phyloP scores from a whole-genome alignment of 2,113 vertebrate genomes.

The Erpornis zantholeuca region DNA sequence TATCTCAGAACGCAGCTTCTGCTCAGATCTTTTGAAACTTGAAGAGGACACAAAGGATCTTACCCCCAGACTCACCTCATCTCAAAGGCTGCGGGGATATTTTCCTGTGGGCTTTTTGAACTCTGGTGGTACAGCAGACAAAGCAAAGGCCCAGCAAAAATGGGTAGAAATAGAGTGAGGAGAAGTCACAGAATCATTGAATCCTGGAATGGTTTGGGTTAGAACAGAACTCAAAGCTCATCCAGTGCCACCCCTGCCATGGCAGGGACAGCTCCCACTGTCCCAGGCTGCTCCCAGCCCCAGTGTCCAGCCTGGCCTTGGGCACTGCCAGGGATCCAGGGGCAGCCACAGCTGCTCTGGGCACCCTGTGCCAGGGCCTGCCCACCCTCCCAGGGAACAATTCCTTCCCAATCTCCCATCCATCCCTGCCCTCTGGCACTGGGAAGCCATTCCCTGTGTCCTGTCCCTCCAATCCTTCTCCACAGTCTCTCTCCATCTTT shows the following conservation, averaged over 20 bases:
- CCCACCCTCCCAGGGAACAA: fast-evolving
- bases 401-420: neutral
- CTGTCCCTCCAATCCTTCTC: neutral
- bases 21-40: neutral
- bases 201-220: neutral
- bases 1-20: conserved; percentile 18
- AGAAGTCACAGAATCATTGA: neutral
- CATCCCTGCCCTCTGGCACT: neutral
- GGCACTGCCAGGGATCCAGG: neutral
- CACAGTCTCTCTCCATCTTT: neutral
- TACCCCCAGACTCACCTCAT: neutral
- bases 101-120: neutral
- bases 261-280: neutral
- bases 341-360: neutral
- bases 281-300: fast-evolving
- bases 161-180: neutral
- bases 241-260: neutral
- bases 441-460: neutral
- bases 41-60: neutral
- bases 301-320: fast-evolving
- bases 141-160: neutral
- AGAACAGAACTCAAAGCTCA: neutral
- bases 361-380: neutral
- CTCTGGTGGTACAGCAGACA: neutral
- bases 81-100: neutral